Percentiles rank a stretch among this genome's conserved stretches.
phyloP scores from a whole-genome alignment of 2,797 vertebrate species.

The Enteromius trimaculatus region DNA sequence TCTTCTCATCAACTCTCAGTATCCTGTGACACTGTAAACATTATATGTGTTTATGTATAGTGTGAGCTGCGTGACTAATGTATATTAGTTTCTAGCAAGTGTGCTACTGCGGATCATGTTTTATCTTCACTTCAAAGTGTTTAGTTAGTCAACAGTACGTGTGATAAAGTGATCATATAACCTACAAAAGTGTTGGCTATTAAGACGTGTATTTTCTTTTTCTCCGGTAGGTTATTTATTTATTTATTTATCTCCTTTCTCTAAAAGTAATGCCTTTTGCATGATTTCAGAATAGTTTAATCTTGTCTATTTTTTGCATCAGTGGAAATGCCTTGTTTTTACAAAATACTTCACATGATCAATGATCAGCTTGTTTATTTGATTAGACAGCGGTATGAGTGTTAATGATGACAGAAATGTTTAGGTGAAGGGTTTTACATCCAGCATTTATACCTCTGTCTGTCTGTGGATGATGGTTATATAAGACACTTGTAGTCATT shows the following conservation, averaged over 20 bases:
- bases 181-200: not conserved
- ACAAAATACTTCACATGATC: not conserved
- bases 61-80: slow-evolving; percentile 12
- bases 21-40: slow-evolving; percentile 19
- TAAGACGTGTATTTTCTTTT: not conserved
- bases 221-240: not conserved
- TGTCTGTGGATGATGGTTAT: not conserved
- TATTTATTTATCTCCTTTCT: not conserved
- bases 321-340: not conserved
- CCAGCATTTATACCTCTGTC: not conserved
- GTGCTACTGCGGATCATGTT: not conserved
- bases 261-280: not conserved
- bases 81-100: not conserved
- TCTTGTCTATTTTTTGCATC: not conserved
- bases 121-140: not conserved
- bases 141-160: not conserved
- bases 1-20: not conserved
- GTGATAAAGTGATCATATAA: not conserved
- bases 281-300: not conserved
- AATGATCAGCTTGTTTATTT: not conserved
- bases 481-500: not conserved
- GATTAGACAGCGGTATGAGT: not conserved
- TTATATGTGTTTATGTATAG: slow-evolving; percentile 16
- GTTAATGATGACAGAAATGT: not conserved
- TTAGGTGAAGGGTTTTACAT: not conserved